These are phyloP conservation scores for Polypterus bichir DNA, from an alignment of 2,113 vertebrate species.

Conservation along the genomic window DNA sequence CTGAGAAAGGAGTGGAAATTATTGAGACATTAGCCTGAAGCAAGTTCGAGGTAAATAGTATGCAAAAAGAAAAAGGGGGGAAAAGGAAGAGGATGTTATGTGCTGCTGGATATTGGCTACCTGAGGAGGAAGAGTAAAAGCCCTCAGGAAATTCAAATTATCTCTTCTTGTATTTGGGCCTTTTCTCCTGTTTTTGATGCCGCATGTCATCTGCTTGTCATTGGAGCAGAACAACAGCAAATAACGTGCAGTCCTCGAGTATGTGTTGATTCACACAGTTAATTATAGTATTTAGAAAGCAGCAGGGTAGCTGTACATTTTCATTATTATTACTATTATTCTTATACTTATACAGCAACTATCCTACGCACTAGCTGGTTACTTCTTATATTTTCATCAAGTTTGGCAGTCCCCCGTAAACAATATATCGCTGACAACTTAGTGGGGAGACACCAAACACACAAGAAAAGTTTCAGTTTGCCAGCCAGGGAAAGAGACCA, in stretches of 20 bases:
- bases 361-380: no score
- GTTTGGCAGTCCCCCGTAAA: no score
- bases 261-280: conserved; percentile 1
- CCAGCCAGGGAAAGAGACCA: no score
- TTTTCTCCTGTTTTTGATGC: not conserved
- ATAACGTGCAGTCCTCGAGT: not conserved
- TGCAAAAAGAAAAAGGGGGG: conserved; percentile 61
- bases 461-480: no score
- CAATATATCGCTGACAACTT: no score
- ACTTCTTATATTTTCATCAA: no score
- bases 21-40: conserved; percentile 99
- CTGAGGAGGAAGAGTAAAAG: conserved; percentile 36
- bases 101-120: conserved; percentile 57
- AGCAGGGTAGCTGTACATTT: not conserved
- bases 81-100: conserved; percentile 34
- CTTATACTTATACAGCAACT: no score
- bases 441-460: no score
- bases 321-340: no score
- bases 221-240: not conserved
- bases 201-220: conserved; percentile 1
- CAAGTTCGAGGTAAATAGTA: conserved; percentile 99
- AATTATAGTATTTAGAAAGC: conserved; percentile 1
- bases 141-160: conserved; percentile 29
- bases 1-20: conserved; percentile 99
- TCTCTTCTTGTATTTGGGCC: conserved; percentile 2